phyloP scores from a whole-genome alignment of 2,113 vertebrate genomes.

The Lasiurus borealis region DNA sequence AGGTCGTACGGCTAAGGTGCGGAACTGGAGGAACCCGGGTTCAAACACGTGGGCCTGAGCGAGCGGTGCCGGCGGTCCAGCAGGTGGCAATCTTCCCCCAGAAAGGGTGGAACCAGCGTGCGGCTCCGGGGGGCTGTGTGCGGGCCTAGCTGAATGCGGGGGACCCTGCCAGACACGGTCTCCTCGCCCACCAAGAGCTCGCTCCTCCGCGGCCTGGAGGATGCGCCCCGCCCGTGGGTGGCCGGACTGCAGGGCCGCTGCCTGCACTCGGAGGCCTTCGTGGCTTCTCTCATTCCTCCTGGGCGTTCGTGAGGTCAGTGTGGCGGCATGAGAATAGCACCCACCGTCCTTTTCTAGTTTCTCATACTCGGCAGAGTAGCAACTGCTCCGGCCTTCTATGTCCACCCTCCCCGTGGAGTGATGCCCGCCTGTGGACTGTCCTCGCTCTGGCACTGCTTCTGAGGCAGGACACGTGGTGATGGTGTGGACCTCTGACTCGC shows the following conservation, averaged over 20 bases:
- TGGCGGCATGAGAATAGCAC: background rate
- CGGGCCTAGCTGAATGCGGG: background rate
- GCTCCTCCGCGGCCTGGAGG: too few species aligned
- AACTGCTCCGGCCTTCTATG: background rate
- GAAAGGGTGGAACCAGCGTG: slow-evolving; percentile 14
- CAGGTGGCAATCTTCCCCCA: slow-evolving; percentile 81
- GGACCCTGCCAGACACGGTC: background rate
- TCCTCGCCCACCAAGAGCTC: too few species aligned
- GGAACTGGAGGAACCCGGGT: background rate
- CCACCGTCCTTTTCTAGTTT: background rate
- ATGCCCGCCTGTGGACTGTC: background rate
- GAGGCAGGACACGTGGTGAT: background rate
- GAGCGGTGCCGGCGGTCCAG: slow-evolving; percentile 46
- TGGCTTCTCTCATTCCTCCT: background rate
- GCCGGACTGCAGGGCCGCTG: background rate
- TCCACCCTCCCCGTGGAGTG: background rate
- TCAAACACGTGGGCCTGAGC: background rate
- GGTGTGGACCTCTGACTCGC: background rate
- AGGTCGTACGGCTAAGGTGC: background rate
- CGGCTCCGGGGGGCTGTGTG: background rate
- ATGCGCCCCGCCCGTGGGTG: too few species aligned
- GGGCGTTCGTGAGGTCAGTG: too few species aligned
- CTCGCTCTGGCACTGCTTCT: background rate
- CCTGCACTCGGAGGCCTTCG: background rate
- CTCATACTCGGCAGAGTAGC: background rate